phyloP scores from a whole-genome alignment of 2,888 invertebrate genomes.

The Operophtera brumata region DNA sequence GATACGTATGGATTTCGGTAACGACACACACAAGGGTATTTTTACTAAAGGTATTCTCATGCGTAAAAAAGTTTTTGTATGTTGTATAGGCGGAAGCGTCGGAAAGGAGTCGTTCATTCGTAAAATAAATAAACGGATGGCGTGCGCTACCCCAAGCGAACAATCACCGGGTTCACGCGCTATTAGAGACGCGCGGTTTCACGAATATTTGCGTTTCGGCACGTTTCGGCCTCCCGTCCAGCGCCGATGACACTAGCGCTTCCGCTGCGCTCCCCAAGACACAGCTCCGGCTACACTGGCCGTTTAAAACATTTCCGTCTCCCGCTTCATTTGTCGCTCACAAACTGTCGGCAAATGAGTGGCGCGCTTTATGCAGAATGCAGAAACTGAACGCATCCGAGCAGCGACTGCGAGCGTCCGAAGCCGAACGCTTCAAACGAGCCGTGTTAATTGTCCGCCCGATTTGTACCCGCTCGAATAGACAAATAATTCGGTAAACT shows the following conservation, averaged over 20 bases:
- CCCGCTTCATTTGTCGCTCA: conserved; percentile 70
- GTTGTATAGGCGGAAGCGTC: conserved; percentile 18
- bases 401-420: conserved; percentile 37
- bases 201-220: conserved; percentile 55
- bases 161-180: conserved; percentile 64
- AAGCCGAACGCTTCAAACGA: conserved; percentile 37
- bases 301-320: conserved; percentile 49
- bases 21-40: neutral
- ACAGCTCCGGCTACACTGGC: conserved; percentile 42
- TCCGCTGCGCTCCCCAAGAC: conserved; percentile 33
- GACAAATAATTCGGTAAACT: conserved; percentile 53
- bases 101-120: conserved; percentile 45
- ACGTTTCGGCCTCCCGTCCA: conserved; percentile 38
- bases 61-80: conserved; percentile 19
- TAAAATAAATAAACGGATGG: conserved; percentile 51
- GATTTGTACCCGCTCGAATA: conserved; percentile 49
- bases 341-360: conserved; percentile 69
- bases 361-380: conserved; percentile 69
- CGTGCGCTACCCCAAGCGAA: conserved; percentile 45
- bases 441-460: conserved; percentile 54
- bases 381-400: conserved; percentile 51
- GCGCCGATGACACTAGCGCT: conserved; percentile 32
- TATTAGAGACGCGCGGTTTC: conserved; percentile 56
- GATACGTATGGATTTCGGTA: conserved; percentile 8
- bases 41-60: conserved; percentile 13